A percentile compares a stretch with the other conserved stretches of the same genome.
Evolutionary conservation across 2,888 invertebrate genomes (phyloP).

Genomic region (Pediacus dermestoides): DNA sequence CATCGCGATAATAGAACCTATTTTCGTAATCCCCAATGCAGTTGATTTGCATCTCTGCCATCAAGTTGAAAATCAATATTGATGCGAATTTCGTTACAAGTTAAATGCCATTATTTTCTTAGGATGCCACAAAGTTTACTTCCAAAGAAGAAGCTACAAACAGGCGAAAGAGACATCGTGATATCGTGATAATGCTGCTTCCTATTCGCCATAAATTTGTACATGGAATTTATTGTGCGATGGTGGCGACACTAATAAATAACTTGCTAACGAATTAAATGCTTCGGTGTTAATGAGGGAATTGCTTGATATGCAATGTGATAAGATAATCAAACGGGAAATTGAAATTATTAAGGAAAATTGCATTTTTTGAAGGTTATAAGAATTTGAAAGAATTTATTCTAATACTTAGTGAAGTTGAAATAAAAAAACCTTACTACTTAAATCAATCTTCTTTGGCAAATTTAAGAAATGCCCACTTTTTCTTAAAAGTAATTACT

Average conservation of each 20-base stretch:
- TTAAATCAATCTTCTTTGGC: too few species aligned
- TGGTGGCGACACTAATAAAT: conserved; percentile 11
- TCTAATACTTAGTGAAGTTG: too few species aligned
- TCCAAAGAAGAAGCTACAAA: conserved; percentile 8
- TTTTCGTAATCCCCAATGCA: conserved; percentile 7
- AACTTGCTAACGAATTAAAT: conserved; percentile 9
- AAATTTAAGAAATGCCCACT: too few species aligned
- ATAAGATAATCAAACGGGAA: neutral
- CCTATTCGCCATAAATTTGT: conserved; percentile 15
- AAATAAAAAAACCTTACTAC: too few species aligned
- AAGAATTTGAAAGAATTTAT: too few species aligned
- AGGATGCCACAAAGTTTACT: conserved; percentile 1
- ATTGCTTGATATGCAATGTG: conserved; percentile 2
- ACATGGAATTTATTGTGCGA: conserved; percentile 13
- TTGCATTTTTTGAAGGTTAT: too few species aligned
- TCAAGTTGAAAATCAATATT: conserved; percentile 8
- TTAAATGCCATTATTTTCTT: neutral
- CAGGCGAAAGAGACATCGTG: conserved; percentile 14
- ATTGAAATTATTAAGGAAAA: too few species aligned
- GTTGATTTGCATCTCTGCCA: conserved; percentile 8
- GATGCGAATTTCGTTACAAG: conserved; percentile 4
- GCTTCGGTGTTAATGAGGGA: conserved; percentile 11
- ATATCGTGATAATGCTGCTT: conserved; percentile 16
- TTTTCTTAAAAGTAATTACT: too few species aligned
- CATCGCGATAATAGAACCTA: conserved; percentile 1